Conservation (phyloP, 2,113 vertebrate species). For the Petrocephalus zakoni region DNA sequence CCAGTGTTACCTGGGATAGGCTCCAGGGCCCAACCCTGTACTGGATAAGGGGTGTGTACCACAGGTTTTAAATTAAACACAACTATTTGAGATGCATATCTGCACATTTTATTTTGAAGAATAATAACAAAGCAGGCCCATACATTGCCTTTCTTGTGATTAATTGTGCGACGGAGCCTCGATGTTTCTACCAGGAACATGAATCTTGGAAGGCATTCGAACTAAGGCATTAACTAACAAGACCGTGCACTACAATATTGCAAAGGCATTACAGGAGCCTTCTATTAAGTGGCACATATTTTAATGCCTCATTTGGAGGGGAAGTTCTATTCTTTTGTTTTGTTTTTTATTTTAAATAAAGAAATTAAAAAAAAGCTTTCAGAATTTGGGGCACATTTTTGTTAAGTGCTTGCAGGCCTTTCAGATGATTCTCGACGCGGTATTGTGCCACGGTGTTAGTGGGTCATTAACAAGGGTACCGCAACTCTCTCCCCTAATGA, state of each 20-base stretch:
- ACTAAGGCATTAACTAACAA: constrained; percentile 23
- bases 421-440: background rate
- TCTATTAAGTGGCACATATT: constrained; percentile 1
- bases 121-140: background rate
- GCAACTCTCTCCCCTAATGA: background rate
- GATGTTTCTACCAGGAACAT: constrained; percentile 10
- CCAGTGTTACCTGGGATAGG: no score
- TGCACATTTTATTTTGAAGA: background rate
- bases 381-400: background rate
- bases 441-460: no score
- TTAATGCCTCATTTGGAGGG: background rate
- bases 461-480: background rate
- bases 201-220: constrained; percentile 11
- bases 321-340: background rate
- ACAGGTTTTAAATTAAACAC: background rate
- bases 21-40: background rate
- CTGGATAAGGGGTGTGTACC: background rate
- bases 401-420: background rate
- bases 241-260: background rate
- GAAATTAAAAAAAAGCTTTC: background rate
- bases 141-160: background rate
- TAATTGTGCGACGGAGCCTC: constrained; percentile 14
- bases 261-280: background rate
- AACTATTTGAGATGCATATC: background rate
- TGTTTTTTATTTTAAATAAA: background rate